Percentiles rank a stretch among this genome's conserved stretches.
These are phyloP conservation scores for Perdita meconis DNA, from an alignment of 2,888 invertebrate species.

Conservation along the genomic window DNA sequence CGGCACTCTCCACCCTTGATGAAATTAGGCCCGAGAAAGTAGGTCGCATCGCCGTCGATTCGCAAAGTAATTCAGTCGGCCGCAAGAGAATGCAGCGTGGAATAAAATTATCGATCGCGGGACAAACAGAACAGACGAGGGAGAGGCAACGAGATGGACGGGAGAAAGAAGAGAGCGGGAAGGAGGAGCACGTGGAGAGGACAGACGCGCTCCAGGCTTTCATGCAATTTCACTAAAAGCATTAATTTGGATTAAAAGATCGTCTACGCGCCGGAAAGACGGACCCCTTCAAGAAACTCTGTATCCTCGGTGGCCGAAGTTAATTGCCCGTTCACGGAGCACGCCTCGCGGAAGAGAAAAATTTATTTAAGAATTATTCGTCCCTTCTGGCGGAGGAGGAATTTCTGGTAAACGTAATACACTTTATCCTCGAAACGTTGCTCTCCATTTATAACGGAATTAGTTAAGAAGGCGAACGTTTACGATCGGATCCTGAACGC, in stretches of 20 bases:
- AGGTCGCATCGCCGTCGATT: slow-evolving; percentile 28
- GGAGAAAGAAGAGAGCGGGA: slow-evolving; percentile 19
- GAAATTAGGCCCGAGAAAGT: slow-evolving; percentile 29
- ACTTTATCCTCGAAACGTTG: background rate
- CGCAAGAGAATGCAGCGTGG: slow-evolving; percentile 17
- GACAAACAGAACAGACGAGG: slow-evolving; percentile 39
- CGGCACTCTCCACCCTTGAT: slow-evolving; percentile 2
- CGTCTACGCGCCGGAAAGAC: slow-evolving; percentile 73
- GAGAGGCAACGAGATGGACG: slow-evolving; percentile 25
- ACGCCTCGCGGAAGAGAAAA: slow-evolving; percentile 51
- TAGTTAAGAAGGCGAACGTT: slow-evolving; percentile 1
- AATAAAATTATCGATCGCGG: slow-evolving; percentile 61
- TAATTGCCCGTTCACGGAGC: slow-evolving; percentile 74
- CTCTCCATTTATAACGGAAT: background rate
- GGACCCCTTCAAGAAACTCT: slow-evolving; percentile 60
- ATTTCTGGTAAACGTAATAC: background rate
- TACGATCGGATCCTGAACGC: slow-evolving; percentile 21
- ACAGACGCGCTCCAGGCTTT: slow-evolving; percentile 75
- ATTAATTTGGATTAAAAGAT: slow-evolving; percentile 82
- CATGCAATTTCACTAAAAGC: slow-evolving; percentile 81
- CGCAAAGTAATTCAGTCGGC: slow-evolving; percentile 22
- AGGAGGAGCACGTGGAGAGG: slow-evolving; percentile 66
- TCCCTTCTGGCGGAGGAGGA: slow-evolving; percentile 17
- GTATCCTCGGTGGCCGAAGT: slow-evolving; percentile 56
- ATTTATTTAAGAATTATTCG: slow-evolving; percentile 57